phyloP scores from a whole-genome alignment of 2,113 vertebrate genomes.

The Nycticryphes semicollaris region DNA sequence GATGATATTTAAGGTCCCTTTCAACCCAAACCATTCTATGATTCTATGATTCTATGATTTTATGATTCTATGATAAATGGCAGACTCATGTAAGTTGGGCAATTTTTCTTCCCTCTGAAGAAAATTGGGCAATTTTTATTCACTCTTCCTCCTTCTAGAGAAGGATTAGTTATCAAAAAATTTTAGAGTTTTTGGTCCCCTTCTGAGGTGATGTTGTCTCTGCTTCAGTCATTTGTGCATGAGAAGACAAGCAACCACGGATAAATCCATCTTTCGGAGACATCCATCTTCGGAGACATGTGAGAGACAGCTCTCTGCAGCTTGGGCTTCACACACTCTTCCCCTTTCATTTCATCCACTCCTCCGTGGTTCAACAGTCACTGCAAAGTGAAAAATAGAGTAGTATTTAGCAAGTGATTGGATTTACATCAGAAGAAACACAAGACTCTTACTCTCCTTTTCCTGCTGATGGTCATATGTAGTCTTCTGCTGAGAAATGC shows the following conservation, averaged over 20 bases:
- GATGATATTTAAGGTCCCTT: too few species aligned
- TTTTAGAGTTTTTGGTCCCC: fast-evolving
- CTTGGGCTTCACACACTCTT: not conserved
- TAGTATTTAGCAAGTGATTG: not conserved
- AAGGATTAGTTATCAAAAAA: not conserved
- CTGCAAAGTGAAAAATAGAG: not conserved
- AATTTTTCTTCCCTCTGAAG: not conserved
- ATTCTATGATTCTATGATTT: too few species aligned
- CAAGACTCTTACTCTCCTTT: not conserved
- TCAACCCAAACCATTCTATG: too few species aligned
- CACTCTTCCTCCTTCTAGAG: not conserved
- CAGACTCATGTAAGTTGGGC: not conserved
- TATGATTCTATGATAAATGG: not conserved
- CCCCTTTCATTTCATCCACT: not conserved
- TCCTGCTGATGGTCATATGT: not conserved
- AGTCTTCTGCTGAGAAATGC: not conserved
- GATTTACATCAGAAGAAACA: not conserved
- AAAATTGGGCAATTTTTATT: not conserved
- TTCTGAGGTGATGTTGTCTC: not conserved
- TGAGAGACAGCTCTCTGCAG: not conserved
- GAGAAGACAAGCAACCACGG: not conserved
- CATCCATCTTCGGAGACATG: not conserved
- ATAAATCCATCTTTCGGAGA: not conserved
- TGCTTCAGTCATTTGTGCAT: not conserved
- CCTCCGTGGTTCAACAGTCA: not conserved